Evolutionary conservation across 2,797 vertebrate genomes (phyloP).

Genomic region (Eulemur rubriventer): DNA sequence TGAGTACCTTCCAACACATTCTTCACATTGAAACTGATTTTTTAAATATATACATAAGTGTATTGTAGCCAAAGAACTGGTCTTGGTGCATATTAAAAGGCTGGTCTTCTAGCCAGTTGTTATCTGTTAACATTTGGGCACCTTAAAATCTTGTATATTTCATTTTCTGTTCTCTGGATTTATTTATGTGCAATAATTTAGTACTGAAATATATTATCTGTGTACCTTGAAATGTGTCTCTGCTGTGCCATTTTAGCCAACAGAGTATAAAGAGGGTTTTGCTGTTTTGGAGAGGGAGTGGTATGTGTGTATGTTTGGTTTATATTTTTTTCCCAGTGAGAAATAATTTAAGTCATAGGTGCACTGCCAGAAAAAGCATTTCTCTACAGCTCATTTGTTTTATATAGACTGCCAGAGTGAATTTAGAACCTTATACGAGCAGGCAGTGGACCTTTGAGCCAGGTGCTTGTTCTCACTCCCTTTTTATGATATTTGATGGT

Average conservation of each 20-base stretch:
- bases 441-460: conserved; percentile 8
- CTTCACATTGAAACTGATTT: background rate
- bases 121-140: background rate
- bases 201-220: background rate
- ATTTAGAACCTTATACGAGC: conserved; percentile 38
- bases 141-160: background rate
- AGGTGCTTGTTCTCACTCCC: conserved; percentile 17
- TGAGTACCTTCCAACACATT: background rate
- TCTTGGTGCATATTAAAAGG: background rate
- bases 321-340: conserved; percentile 31
- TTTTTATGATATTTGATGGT: conserved; percentile 63
- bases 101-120: background rate
- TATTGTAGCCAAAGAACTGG: background rate
- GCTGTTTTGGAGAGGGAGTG: background rate
- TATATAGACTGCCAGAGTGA: conserved; percentile 56
- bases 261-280: background rate
- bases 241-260: background rate
- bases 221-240: background rate
- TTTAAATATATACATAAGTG: background rate
- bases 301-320: background rate
- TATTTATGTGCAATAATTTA: conserved; percentile 23
- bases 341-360: conserved; percentile 66
- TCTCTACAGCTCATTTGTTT: conserved; percentile 77
- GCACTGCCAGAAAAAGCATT: conserved; percentile 41
- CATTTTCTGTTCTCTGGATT: background rate